These are phyloP conservation scores for Psittacula echo DNA, from an alignment of 2,797 vertebrate genomes.

Conservation along the genomic window DNA sequence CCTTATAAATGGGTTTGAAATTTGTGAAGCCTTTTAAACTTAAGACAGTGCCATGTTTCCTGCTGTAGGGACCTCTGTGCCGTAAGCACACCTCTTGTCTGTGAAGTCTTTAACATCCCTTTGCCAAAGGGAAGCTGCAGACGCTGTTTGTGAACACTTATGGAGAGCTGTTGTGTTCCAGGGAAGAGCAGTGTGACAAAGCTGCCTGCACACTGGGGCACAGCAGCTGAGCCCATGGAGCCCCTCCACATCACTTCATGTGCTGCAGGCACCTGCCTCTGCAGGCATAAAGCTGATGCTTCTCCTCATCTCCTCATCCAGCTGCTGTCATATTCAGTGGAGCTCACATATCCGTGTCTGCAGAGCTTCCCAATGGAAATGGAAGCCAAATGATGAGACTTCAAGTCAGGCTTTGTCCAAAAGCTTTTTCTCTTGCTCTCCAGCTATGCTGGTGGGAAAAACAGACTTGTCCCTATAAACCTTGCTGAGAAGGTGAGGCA, in stretches of 20 bases:
- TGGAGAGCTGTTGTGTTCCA: not conserved
- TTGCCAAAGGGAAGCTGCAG: not conserved
- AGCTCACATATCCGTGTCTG: not conserved
- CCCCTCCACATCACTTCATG: accelerated
- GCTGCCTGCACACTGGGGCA: accelerated
- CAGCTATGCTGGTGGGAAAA: not conserved
- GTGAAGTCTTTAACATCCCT: not conserved
- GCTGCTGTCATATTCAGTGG: not conserved
- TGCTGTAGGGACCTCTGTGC: not conserved
- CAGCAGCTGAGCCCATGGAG: not conserved
- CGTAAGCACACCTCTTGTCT: not conserved
- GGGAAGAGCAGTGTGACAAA: not conserved
- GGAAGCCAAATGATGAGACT: not conserved
- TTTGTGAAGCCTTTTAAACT: not conserved
- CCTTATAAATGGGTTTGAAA: not conserved
- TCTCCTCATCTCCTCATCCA: not conserved
- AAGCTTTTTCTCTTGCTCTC: not conserved
- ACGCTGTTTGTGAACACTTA: accelerated
- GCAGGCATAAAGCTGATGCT: not conserved
- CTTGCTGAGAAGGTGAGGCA: not conserved
- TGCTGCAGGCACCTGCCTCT: not conserved
- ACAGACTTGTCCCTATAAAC: not conserved
- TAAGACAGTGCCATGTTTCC: not conserved
- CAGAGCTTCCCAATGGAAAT: not conserved
- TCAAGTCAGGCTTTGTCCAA: not conserved